These are phyloP conservation scores for Malthinus seriepunctatus DNA, from an alignment of 2,888 invertebrate genomes.

Conservation along the genomic window DNA sequence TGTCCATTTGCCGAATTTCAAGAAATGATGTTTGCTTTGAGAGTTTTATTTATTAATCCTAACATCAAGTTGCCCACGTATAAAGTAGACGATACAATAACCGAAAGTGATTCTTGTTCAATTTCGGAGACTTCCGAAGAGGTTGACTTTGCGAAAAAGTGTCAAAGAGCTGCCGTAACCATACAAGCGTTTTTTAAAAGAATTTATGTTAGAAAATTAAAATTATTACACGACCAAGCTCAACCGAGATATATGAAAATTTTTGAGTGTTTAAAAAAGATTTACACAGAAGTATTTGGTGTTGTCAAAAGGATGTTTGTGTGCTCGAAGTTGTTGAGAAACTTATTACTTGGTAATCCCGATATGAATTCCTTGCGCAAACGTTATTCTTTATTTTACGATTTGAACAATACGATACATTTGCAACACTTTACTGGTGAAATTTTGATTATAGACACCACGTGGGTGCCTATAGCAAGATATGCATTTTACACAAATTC, in stretches of 20 bases:
- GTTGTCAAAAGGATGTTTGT: slow-evolving; percentile 30
- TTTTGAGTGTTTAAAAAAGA: slow-evolving; percentile 38
- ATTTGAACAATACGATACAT: slow-evolving; percentile 37
- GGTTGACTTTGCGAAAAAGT: slow-evolving; percentile 33
- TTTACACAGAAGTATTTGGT: slow-evolving; percentile 42
- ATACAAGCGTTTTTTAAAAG: slow-evolving; percentile 46
- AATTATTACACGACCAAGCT: slow-evolving; percentile 33
- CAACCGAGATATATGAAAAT: slow-evolving; percentile 36
- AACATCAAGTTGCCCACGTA: slow-evolving; percentile 1
- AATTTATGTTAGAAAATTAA: slow-evolving; percentile 37
- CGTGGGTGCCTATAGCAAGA: slow-evolving; percentile 42
- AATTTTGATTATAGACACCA: slow-evolving; percentile 11
- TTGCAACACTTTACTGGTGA: slow-evolving; percentile 34
- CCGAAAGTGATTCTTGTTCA: neutral
- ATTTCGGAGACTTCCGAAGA: slow-evolving; percentile 25
- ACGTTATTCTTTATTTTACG: slow-evolving; percentile 37
- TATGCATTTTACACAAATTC: slow-evolving; percentile 40
- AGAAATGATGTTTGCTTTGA: slow-evolving; percentile 30
- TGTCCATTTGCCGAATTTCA: slow-evolving; percentile 6
- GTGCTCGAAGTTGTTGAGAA: slow-evolving; percentile 39
- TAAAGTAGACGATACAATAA: neutral
- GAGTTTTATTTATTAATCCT: slow-evolving; percentile 34
- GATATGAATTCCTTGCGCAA: slow-evolving; percentile 26
- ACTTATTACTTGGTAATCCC: slow-evolving; percentile 35
- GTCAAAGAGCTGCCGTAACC: slow-evolving; percentile 40